Evolutionary conservation across 1,140 invertebrate genomes (phyloP).

Genomic region (Tribolium castaneum): DNA sequence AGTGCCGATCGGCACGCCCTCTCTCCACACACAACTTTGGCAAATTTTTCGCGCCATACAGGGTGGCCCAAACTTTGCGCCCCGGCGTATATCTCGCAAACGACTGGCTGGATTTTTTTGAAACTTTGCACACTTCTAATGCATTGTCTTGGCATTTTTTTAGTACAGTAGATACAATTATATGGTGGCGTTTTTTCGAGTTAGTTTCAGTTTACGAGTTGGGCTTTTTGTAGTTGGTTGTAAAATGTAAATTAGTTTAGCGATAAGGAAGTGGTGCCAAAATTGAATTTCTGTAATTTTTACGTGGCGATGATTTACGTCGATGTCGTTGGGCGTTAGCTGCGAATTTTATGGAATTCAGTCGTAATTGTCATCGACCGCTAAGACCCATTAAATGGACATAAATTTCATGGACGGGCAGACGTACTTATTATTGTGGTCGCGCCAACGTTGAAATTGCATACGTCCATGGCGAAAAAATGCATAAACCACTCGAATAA

Average conservation of each 20-base stretch:
- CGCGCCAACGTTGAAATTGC: neutral
- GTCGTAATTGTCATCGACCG: constrained; percentile 22
- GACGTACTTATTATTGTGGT: neutral
- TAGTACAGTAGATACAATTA: too few species aligned
- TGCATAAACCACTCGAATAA: neutral
- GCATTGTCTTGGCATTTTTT: too few species aligned
- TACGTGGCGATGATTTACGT: neutral
- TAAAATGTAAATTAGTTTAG: too few species aligned
- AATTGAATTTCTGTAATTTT: neutral
- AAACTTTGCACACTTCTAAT: too few species aligned
- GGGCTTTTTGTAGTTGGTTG: too few species aligned
- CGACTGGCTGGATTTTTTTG: too few species aligned
- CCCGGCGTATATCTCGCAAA: too few species aligned
- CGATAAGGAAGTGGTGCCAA: neutral
- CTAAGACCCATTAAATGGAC: constrained; percentile 6
- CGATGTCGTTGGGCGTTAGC: neutral
- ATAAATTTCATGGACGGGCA: constrained; percentile 14
- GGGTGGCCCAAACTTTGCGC: too few species aligned
- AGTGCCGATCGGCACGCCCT: neutral
- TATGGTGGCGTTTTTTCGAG: too few species aligned
- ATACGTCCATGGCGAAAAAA: neutral
- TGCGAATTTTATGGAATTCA: neutral
- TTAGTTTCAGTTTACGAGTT: too few species aligned
- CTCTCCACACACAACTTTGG: neutral
- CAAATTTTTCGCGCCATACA: neutral